Evolutionary conservation across 2,888 invertebrate species (phyloP), one percentile per base, ranked within the genome.

Genomic region (Cataglyphis livida): DNA sequence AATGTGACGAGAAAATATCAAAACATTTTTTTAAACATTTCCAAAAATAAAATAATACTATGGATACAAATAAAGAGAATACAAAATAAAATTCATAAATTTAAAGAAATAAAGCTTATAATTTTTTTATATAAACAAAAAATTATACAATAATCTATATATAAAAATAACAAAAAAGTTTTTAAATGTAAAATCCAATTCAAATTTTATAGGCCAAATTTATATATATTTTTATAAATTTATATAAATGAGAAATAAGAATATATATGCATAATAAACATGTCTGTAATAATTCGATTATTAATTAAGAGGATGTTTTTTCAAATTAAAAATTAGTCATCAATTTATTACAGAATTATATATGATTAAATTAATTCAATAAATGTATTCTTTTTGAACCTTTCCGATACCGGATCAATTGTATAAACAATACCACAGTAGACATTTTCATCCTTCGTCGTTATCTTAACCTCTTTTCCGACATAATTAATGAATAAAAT

Each of bases 361-460:
- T 71, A n/a, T 44, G 7, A 44, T 48, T 35, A 25, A 9, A 10
- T 48, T 35, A 35, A 5, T 48, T 62, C 0, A 9, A 18, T 61
- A 62, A 71, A 28, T 25, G 12, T 54, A 51, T 32, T n/a, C 3
- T 25, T 57, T 57, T 35, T 44, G 28, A 92, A 94, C 94, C 94
- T 94, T 84, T 94, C 93, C 3, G 94, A 94, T 54, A 94, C 93
- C 3, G 94, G 94, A 87, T 94, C 94, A 10, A 94, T 89, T 0
- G 94, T 94, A 82, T 94, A 94, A 74, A 94, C 91, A 81, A 93
- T 87, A 18, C 94, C 94, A 74, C 85, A 89, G 70, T 91, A 88
- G 7, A 87, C 57, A 21, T 85, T 90, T 15, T 84, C 86, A 66
- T 93, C 91, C 59, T 93, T 91, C 5, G 91, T 92, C 64, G 87